These are phyloP conservation scores for Dendrolimus punctatus DNA, from an alignment of 1,140 invertebrate genomes.

Conservation along the genomic window DNA sequence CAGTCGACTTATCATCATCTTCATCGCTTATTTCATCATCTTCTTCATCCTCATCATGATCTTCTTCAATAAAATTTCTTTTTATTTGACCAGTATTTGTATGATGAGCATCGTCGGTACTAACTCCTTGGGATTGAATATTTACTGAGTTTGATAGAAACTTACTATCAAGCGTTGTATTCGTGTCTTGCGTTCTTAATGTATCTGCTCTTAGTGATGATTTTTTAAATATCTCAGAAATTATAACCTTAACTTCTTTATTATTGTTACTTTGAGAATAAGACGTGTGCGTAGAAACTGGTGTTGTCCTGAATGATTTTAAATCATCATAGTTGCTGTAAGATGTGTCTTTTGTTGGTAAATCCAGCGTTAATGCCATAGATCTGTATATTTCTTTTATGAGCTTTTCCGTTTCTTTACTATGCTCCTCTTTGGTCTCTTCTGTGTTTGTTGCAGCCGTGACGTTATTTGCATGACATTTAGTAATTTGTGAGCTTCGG, in stretches of 20 bases:
- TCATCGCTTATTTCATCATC: too few relatives aligned
- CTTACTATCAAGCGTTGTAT: slow-evolving; percentile 7
- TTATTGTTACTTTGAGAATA: slow-evolving; percentile 5
- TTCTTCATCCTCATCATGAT: too few relatives aligned
- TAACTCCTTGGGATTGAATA: too few relatives aligned
- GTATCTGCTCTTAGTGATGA: slow-evolving; percentile 4
- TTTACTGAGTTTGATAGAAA: too few relatives aligned
- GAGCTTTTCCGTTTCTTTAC: slow-evolving; percentile 48
- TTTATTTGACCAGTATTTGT: too few relatives aligned
- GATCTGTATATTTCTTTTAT: slow-evolving; percentile 64
- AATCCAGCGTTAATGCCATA: slow-evolving; percentile 35
- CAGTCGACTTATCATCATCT: too few relatives aligned
- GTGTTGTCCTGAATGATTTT: slow-evolving; percentile 10
- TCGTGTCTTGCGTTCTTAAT: slow-evolving; percentile 7
- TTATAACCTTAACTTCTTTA: slow-evolving; percentile 6
- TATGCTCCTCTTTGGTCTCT: slow-evolving; percentile 9
- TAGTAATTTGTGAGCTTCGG: slow-evolving; percentile 15
- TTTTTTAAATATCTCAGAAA: slow-evolving; percentile 14
- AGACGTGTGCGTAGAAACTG: too few relatives aligned
- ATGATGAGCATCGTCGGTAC: too few relatives aligned
- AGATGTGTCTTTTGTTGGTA: slow-evolving; percentile 33
- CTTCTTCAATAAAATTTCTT: too few relatives aligned
- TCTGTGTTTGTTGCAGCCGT: slow-evolving; percentile 35
- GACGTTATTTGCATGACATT: slow-evolving; percentile 15
- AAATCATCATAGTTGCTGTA: slow-evolving; percentile 28